phyloP scores from a whole-genome alignment of 2,797 vertebrate species.

The Hozukius guyotensis region DNA sequence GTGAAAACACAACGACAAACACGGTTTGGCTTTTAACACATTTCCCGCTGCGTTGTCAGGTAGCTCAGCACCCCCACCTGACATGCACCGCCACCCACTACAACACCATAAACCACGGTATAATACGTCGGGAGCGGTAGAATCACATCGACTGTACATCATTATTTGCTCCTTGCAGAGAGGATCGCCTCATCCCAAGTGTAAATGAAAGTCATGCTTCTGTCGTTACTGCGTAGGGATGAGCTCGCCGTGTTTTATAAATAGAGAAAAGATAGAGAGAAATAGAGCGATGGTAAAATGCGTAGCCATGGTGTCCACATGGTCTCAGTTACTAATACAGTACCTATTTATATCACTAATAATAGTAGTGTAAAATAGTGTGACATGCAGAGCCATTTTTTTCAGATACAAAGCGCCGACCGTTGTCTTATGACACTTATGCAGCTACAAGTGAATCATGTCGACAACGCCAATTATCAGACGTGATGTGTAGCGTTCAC shows the following conservation, averaged over 20 bases:
- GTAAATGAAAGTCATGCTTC: conserved; percentile 35
- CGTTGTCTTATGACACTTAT: neutral
- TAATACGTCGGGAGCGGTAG: neutral
- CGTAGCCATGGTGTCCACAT: neutral
- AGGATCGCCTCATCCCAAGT: neutral
- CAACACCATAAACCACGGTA: neutral
- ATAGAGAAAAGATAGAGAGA: conserved; percentile 28
- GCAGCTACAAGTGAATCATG: no score
- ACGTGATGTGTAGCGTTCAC: neutral
- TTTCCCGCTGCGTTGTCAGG: conserved; percentile 28
- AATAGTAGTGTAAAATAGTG: neutral
- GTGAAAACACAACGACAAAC: conserved; percentile 64
- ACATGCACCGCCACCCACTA: conserved; percentile 8
- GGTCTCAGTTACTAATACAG: neutral
- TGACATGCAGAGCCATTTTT: neutral
- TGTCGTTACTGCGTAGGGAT: conserved; percentile 2
- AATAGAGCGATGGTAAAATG: neutral
- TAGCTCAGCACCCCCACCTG: neutral
- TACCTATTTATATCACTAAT: neutral
- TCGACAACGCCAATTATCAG: neutral
- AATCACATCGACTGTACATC: conserved; percentile 32
- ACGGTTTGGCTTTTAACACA: conserved; percentile 68
- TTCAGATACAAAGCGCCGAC: no score
- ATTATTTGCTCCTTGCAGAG: conserved; percentile 2
- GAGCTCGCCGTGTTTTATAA: conserved; percentile 52